phyloP scores from a whole-genome alignment of 2,113 vertebrate genomes.

The Corythaeola cristata region DNA sequence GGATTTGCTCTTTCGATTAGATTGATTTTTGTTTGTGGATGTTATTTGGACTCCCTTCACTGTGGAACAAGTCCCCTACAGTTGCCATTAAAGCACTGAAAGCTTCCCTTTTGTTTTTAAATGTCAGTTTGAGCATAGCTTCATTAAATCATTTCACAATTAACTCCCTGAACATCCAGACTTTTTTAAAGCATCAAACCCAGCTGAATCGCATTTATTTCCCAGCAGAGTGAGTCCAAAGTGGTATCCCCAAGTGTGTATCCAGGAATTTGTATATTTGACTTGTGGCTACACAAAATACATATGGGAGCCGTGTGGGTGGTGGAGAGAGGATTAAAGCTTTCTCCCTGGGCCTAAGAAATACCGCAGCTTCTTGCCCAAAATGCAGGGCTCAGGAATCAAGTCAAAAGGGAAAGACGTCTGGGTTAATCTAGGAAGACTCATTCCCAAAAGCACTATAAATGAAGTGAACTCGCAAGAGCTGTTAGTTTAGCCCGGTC shows the following conservation, averaged over 20 bases:
- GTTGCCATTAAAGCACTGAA: conserved; percentile 70
- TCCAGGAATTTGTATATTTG: conserved; percentile 61
- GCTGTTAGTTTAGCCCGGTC: neutral
- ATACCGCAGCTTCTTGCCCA: conserved; percentile 22
- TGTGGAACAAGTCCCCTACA: conserved; percentile 68
- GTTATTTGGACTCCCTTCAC: conserved; percentile 67
- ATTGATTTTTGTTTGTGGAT: conserved; percentile 73
- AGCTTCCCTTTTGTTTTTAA: conserved; percentile 72
- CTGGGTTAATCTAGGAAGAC: conserved; percentile 9
- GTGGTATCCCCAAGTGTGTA: conserved; percentile 57
- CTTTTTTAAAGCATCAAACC: conserved; percentile 53
- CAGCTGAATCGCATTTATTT: conserved; percentile 62
- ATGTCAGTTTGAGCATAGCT: conserved; percentile 68
- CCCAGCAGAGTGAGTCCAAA: conserved; percentile 66
- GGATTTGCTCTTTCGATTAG: conserved; percentile 68
- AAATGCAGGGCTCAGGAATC: neutral
- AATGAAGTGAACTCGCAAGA: neutral
- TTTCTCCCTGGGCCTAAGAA: conserved; percentile 29
- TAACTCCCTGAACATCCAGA: conserved; percentile 65
- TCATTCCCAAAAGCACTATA: conserved; percentile 12
- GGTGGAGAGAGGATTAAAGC: conserved; percentile 50
- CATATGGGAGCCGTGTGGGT: conserved; percentile 64
- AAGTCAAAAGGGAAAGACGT: neutral
- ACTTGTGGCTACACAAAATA: conserved; percentile 65
- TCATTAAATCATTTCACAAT: conserved; percentile 71